Percentiles rank a stretch among this genome's conserved stretches.
phyloP scores from a whole-genome alignment of 2,113 vertebrate species.

The Oreocharis arfaki region DNA sequence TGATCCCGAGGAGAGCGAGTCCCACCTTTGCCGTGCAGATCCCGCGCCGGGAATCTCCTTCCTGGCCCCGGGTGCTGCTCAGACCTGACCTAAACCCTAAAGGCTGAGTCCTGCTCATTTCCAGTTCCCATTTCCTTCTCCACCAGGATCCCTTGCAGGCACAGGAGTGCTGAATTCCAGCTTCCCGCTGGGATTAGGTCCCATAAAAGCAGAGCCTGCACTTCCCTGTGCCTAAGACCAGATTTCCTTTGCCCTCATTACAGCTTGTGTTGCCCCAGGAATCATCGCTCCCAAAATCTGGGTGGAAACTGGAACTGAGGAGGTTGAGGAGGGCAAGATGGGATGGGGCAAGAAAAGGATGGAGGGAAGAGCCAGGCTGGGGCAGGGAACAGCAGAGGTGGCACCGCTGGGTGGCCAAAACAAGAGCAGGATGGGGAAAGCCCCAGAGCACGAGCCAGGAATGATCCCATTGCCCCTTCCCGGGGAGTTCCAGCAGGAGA shows the following conservation, averaged over 20 bases:
- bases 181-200: not conserved
- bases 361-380: not conserved
- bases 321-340: accelerated
- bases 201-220: not conserved
- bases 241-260: not conserved
- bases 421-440: not conserved
- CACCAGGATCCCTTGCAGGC: not conserved
- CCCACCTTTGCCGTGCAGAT: not conserved
- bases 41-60: not conserved
- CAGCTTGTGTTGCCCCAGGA: accelerated
- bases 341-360: not conserved
- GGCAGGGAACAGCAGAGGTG: not conserved
- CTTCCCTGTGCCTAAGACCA: not conserved
- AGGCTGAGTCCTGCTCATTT: not conserved
- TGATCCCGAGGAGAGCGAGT: not conserved
- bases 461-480: not conserved
- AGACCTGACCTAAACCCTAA: not conserved
- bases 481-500: not conserved
- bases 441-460: accelerated
- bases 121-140: not conserved
- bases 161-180: not conserved
- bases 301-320: not conserved
- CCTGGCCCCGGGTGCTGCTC: not conserved
- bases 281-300: accelerated
- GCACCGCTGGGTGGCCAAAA: not conserved